These are phyloP conservation scores for Sphaeramia orbicularis DNA, from an alignment of 2,797 vertebrate species.

Conservation along the genomic window DNA sequence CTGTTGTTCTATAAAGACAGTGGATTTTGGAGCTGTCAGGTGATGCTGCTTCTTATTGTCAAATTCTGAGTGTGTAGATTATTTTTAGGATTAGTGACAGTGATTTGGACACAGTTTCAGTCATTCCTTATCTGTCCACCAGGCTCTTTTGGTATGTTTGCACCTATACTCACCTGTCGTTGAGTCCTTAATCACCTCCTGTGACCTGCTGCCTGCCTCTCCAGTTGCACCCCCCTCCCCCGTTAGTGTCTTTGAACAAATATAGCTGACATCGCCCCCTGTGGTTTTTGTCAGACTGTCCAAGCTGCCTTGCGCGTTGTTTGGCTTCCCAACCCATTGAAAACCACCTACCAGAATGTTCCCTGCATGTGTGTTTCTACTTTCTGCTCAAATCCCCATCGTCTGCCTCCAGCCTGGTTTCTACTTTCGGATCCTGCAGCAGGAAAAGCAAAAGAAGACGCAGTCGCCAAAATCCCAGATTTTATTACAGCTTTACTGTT, in stretches of 20 bases:
- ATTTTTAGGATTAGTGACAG: neutral
- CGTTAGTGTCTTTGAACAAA: constrained; percentile 19
- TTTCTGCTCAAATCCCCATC: constrained; percentile 1
- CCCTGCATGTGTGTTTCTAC: neutral
- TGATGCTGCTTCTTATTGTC: no score
- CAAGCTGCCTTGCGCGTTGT: constrained; percentile 4
- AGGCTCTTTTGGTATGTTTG: constrained; percentile 2
- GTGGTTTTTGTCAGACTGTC: constrained; percentile 36
- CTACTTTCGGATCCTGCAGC: neutral
- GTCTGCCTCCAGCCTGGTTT: constrained; percentile 8
- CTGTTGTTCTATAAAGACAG: no score
- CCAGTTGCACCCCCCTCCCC: constrained; percentile 17
- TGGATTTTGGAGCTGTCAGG: no score
- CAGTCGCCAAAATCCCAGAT: neutral
- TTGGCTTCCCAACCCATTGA: neutral
- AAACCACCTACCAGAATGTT: neutral
- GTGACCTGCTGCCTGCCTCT: constrained; percentile 15
- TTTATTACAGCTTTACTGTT: neutral
- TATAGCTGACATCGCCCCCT: constrained; percentile 22
- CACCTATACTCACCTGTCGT: constrained; percentile 18
- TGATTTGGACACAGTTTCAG: constrained; percentile 2
- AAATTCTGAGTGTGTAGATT: neutral
- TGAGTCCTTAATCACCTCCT: neutral
- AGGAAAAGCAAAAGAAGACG: constrained; percentile 12
- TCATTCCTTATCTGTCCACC: constrained; percentile 25